These are phyloP conservation scores for Trilocha varians DNA, from an alignment of 2,888 invertebrate species.

Conservation along the genomic window DNA sequence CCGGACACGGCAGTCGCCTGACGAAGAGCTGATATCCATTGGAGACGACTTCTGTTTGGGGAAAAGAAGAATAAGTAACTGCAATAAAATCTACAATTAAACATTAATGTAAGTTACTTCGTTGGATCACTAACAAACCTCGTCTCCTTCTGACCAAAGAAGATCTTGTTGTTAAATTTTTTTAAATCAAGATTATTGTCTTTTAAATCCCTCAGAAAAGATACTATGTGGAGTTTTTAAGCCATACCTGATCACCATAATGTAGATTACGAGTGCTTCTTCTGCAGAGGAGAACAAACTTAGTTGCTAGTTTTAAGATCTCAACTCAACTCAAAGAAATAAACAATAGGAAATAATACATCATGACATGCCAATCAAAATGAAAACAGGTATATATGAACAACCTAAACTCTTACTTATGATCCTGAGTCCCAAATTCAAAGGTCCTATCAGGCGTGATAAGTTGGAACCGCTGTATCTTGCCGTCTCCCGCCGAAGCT, in stretches of 20 bases:
- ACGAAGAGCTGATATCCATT: constrained; percentile 84
- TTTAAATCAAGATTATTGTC: no score
- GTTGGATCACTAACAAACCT: no score
- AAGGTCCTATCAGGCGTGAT: constrained; percentile 81
- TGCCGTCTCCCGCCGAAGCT: constrained; percentile 70
- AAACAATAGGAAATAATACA: not conserved
- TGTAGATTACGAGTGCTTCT: no score
- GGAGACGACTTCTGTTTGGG: constrained; percentile 74
- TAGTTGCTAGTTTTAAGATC: no score
- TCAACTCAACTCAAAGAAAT: not conserved
- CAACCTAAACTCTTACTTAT: constrained; percentile 64
- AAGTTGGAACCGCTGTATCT: constrained; percentile 76
- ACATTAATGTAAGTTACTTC: no score
- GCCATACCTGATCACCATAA: no score
- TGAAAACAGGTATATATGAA: not conserved
- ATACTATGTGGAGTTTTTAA: no score
- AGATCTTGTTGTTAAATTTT: no score
- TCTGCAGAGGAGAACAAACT: no score
- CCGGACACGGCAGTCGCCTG: constrained; percentile 81
- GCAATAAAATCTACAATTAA: no score
- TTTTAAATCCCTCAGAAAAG: no score
- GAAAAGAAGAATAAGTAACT: not conserved
- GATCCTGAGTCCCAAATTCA: constrained; percentile 82
- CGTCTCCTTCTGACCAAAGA: no score
- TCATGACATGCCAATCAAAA: not conserved